Evolutionary conservation across 2,888 invertebrate species (phyloP).

Genomic region (Cataglyphis altisquamis): DNA sequence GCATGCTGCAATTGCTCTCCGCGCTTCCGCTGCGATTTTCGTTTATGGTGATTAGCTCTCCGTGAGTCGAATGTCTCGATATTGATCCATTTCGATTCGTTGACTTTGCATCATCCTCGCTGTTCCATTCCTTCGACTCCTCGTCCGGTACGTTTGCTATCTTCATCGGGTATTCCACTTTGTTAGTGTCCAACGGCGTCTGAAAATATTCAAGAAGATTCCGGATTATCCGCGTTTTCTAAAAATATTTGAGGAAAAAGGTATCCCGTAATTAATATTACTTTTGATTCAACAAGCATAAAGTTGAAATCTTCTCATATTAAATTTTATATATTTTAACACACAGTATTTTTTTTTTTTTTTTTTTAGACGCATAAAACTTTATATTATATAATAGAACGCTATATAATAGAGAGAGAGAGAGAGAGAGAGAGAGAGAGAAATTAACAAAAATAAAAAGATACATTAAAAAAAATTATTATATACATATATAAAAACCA

Average conservation of each 20-base stretch:
- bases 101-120: constrained; percentile 66
- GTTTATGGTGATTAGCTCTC: constrained; percentile 9
- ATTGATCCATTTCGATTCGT: constrained; percentile 20
- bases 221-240: neutral
- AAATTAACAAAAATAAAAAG: neutral
- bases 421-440: neutral
- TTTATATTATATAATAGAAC: neutral
- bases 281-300: neutral
- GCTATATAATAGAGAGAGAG: no score
- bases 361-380: neutral
- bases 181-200: constrained; percentile 56
- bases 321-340: neutral
- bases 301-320: neutral
- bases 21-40: constrained; percentile 55
- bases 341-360: neutral
- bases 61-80: constrained; percentile 34
- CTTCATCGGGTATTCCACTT: constrained; percentile 29
- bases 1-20: constrained; percentile 53
- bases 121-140: constrained; percentile 73
- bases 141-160: constrained; percentile 65
- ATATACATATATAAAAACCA: neutral
- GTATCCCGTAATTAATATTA: neutral
- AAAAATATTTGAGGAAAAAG: neutral
- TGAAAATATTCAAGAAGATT: constrained; percentile 41
- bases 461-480: neutral